Evolutionary conservation across 2,888 invertebrate genomes (phyloP).

Genomic region (Drosophila anomalipes): DNA sequence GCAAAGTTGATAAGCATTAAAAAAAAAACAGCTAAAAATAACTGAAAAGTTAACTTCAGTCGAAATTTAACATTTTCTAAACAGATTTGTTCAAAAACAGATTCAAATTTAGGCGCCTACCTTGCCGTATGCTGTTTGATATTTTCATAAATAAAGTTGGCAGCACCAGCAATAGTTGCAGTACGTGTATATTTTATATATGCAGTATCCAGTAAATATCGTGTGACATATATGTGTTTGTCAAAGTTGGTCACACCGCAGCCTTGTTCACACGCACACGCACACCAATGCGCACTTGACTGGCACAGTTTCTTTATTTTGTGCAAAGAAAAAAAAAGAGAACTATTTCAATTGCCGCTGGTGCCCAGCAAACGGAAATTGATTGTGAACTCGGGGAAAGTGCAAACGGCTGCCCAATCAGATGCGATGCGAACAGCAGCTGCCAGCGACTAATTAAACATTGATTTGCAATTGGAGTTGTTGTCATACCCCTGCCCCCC

Average conservation of each 20-base stretch:
- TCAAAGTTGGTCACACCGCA: slow-evolving; percentile 40
- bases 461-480: slow-evolving; percentile 54
- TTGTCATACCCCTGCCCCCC: slow-evolving; percentile 50
- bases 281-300: slow-evolving; percentile 68
- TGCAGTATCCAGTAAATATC: neutral
- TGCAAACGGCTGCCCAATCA: slow-evolving; percentile 40
- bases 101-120: slow-evolving; percentile 31
- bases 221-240: slow-evolving; percentile 13
- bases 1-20: neutral
- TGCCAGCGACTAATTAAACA: slow-evolving; percentile 50
- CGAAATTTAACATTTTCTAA: neutral
- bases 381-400: slow-evolving; percentile 48
- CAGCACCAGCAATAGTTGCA: slow-evolving; percentile 27
- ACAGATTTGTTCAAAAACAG: neutral
- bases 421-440: slow-evolving; percentile 54
- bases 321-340: slow-evolving; percentile 61
- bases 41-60: neutral
- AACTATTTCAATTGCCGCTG: slow-evolving; percentile 43
- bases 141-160: slow-evolving; percentile 40
- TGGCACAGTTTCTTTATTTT: slow-evolving; percentile 75
- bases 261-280: slow-evolving; percentile 47
- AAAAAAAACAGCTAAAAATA: neutral
- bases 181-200: neutral
- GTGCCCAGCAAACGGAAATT: slow-evolving; percentile 49
- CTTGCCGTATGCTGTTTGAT: neutral